Evolutionary conservation across 2,797 vertebrate genomes (phyloP), one percentile per base, ranked within the genome.

Genomic region (Sebastes nivosus): DNA sequence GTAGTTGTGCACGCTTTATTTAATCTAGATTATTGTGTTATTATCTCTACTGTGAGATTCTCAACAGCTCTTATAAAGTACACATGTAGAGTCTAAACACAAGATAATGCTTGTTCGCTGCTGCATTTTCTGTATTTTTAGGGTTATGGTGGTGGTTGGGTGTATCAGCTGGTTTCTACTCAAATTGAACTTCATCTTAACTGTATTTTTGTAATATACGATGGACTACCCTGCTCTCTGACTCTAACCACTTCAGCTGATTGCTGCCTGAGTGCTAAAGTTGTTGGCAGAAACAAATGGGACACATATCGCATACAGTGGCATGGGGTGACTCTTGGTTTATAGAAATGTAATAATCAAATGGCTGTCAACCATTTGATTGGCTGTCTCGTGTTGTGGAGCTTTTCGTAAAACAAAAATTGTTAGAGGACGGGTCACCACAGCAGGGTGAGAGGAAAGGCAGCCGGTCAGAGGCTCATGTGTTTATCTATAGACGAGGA

Each of bases 401-500:
- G 16, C 46, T 42, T 59, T 55, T 34, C 3, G 2, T 59, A 7
- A 64, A 72, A 24, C 16, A 12, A 7, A 30, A 38, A 13, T 29
- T 50, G n/a, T 27, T 9, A 22, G 63, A 75, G 50, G 54, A 72
- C 20, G 36, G 63, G 55, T 84, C 68, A 64, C 4, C 24, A 2
- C 25, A 36, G 81, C 84, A 69, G 71, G 58, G 64, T 75, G 34
- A 66, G 67, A 79, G 18, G 25, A 72, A 60, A 75, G 30, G 16
- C 72, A 67, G 72, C 58, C 24, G 30, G 29, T 75, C 59, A 64
- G 27, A 29, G 67, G 14, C 52, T 73, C 55, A 16, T 60, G 32
- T 91, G 69, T 90, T 91, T 92, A 86, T 93, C 66, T 88, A 69
- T 87, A 78, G 84, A 72, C 24, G 29, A 75, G 59, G 36, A 81